These are phyloP conservation scores for Chelon labrosus DNA, from an alignment of 2,797 vertebrate genomes.

Conservation along the genomic window DNA sequence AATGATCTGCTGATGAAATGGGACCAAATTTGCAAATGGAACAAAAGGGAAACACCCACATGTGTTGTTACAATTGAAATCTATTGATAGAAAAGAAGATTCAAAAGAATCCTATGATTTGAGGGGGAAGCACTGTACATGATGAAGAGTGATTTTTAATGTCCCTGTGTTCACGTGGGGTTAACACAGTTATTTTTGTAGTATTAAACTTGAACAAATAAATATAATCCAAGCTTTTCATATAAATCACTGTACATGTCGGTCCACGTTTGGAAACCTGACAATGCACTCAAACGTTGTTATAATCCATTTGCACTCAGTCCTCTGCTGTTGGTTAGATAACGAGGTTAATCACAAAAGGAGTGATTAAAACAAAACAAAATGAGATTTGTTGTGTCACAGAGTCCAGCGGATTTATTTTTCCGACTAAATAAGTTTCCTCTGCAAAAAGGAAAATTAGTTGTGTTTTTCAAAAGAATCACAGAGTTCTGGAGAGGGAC, in stretches of 20 bases:
- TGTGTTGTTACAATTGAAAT: background rate
- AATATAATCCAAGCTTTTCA: background rate
- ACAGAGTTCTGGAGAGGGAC: too few relatives aligned
- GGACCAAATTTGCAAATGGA: background rate
- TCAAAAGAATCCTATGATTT: background rate
- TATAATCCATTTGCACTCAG: conserved; percentile 31
- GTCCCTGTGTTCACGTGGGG: too few relatives aligned
- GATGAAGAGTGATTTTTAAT: background rate
- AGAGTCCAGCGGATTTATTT: conserved; percentile 41
- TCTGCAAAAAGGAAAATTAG: conserved; percentile 16
- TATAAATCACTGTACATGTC: background rate
- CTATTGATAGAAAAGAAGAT: conserved; percentile 3
- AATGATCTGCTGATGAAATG: background rate
- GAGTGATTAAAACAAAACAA: conserved; percentile 62
- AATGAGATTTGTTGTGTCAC: conserved; percentile 49
- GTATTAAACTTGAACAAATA: conserved; percentile 2
- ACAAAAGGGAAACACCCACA: background rate
- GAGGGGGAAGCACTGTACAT: background rate
- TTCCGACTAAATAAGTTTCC: conserved; percentile 39
- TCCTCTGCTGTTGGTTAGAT: conserved; percentile 37
- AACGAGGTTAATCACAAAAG: conserved; percentile 44
- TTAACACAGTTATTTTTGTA: background rate
- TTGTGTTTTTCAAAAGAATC: background rate
- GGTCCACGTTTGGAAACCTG: conserved; percentile 14
- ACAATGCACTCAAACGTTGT: conserved; percentile 15